Evolutionary conservation across 2,888 invertebrate species (phyloP), one percentile per base, ranked within the genome.

Genomic region (Phaedon cochleariae): DNA sequence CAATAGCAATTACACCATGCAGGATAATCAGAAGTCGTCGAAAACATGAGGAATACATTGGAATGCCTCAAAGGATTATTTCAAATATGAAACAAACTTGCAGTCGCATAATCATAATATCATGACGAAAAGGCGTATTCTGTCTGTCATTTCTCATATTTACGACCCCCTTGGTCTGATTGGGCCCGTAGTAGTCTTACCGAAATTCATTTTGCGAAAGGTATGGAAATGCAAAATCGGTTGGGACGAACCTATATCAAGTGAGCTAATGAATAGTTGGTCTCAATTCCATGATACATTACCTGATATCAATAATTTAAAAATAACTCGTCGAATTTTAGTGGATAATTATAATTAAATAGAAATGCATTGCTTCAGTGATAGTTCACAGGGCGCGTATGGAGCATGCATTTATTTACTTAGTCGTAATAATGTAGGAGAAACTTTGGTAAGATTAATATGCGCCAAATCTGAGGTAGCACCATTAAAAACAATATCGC

Each of bases 381-480:
- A 70, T 52, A 65, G 60, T 1, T 70, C 67, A 1, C 37, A 60
- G 4, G 52, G 45, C 34, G 65, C 62, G 2, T 67, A 68, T 31
- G 68, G 64, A 0, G 61, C 52, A 3, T 62, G 46, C 34, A 46
- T 65, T 17, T 68, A 66, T 22, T 7, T 22, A 54, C 22, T 17
- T 6, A 26, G 34, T 34, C 12, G 34, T 12, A 34, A 34, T 2
- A 29, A 46, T 1, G 10, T n/a, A 7, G 57, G 57, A 18, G 29
- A 49, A 15, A 46, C 17, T 15, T 15, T 6, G 1, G n/a, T 37
- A 0, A 37, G 37, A 22, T 37, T 68, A 9, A 22, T 65, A 10
- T 65, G 65, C 58, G 59, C 69, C 1, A 67, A 69, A 34, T 62
- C 67, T n/a, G 21, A 58, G 12, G 65, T 70, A 9, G 53, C 62